Evolutionary conservation across 1,140 invertebrate genomes (phyloP), one percentile per base, ranked within the genome.

Genomic region (Pristionchus pacificus): DNA sequence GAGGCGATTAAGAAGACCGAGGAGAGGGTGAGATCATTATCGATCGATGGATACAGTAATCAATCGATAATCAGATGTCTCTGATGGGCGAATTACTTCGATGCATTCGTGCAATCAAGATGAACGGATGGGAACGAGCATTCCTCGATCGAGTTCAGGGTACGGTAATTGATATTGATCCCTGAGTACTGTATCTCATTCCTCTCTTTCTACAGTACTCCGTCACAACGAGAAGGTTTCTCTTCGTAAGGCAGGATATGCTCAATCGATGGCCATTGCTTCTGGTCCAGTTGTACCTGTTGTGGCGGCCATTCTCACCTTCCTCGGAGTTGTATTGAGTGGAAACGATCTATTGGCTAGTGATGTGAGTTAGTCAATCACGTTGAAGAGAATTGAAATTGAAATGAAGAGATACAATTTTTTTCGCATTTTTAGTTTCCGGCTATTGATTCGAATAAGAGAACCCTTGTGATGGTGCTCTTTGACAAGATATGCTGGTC

Each of bases 111-210:
- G 87, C 91, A 25, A 91, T 95, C 71, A 94, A 95, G 87, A 91
- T 93, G 89, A 92, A 93, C 85, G 90, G 90, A 0, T 94, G 92
- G 92, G 92, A 93, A 83, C 89, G 90, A 78, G 87, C 89, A 55
- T 93, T 93, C 82, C 86, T 88, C 59, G 84, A 86, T 69, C 84
- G 85, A 65, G 85, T 89, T 55, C 75, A 83, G 77, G 85, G 88
- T 88, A 81, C 72, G 79, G 75, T 58, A 65, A 27, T 60, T 31
- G 29, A 57, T 49, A 65, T 58, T 15, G 33, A 66, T 67, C 27
- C 30, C 1, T 62, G 67, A 2, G n/a, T 14, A 49, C 19, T 49
- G 6, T 49, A 19, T 1, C 30, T 25, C 70, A 76, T 65, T 33
- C 14, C 28, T 24, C 19, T 25, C 28, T 29, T 32, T 49, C 76